Evolutionary conservation across 35 echinoderm and acorn worm species (phyloP).

Genomic region (Apostichopus japonicus): DNA sequence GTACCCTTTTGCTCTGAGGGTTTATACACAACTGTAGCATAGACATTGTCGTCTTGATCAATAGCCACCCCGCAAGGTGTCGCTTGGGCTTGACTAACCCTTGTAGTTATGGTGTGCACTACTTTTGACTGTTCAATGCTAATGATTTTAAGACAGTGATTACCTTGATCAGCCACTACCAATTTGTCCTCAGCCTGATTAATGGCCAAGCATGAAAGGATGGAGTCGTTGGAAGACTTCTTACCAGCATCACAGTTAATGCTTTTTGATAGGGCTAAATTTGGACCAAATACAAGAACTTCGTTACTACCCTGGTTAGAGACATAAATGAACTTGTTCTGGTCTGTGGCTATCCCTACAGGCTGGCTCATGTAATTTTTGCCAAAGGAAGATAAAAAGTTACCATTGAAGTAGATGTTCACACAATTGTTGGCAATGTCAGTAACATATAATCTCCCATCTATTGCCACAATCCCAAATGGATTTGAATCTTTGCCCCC

Average conservation of each 20-base stretch:
- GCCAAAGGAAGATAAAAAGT: conserved; percentile 10
- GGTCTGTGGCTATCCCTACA: neutral
- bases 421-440: neutral
- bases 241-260: conserved; percentile 12
- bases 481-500: conserved; percentile 10
- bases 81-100: conserved; percentile 30
- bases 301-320: conserved; percentile 20
- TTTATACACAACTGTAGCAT: conserved; percentile 22
- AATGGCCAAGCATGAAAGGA: neutral
- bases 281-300: neutral
- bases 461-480: conserved; percentile 19
- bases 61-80: conserved; percentile 23
- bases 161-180: conserved; percentile 7
- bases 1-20: conserved; percentile 22
- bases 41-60: conserved; percentile 47
- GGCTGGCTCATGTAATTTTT: neutral
- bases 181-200: conserved; percentile 47
- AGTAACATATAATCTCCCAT: conserved; percentile 9
- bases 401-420: conserved; percentile 33
- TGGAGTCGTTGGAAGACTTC: neutral
- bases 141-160: neutral
- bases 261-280: neutral
- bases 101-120: conserved; percentile 1
- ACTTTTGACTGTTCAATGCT: neutral
- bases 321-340: neutral